Base-by-base conservation (phyloP, 2,888 invertebrate genomes). In the Volucella inflata region DNA sequence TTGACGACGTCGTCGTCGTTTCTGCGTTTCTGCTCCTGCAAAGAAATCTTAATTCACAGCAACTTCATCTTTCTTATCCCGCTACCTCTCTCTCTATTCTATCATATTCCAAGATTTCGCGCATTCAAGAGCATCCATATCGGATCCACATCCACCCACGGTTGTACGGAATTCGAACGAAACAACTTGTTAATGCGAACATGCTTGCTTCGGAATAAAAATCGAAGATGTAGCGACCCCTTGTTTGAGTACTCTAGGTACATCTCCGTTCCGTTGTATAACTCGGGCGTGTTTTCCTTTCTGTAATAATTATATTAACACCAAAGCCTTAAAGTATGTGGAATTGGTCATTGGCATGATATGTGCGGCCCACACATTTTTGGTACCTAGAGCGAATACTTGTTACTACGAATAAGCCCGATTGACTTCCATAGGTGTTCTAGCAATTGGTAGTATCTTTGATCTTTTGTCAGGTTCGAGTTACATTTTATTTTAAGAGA, bases 141-240 rank as follows among this genome's bases (percentile, higher is more conserved):
- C 78, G 67, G 87, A 83, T 78, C 64, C 70, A 75, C 78, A 82
- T 83, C 81, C 85, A 81, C 85, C 85, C 85, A 85, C 85, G 85
- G 72, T 68, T 81, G 85, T 77, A 85, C 81, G 67, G 85, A 85
- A 80, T 57, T 71, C 59, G 62, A 62, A 67, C 60, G 70, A 77
- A 88, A 90, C 90, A 90, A 90, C 89, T 90, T 90, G 90, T 90
- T 90, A 89, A 89, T 89, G 88, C 89, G 89, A 89, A 90, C 90
- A 90, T 90, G 90, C 89, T 77, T 85, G 72, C 76, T 81, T 85
- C 67, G 48, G 81, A 81, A 81, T 81, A 77, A 81, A 81, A 85
- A 68, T 81, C 72, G 62, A 76, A 62, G 71, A 85, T 76, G 81
- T 77, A 81, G 67, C 67, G 81, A 72, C 81, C 81, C 72, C 75